Base-by-base conservation (phyloP, 2,888 invertebrate genomes). In the Nipponacmea schrenckii region DNA sequence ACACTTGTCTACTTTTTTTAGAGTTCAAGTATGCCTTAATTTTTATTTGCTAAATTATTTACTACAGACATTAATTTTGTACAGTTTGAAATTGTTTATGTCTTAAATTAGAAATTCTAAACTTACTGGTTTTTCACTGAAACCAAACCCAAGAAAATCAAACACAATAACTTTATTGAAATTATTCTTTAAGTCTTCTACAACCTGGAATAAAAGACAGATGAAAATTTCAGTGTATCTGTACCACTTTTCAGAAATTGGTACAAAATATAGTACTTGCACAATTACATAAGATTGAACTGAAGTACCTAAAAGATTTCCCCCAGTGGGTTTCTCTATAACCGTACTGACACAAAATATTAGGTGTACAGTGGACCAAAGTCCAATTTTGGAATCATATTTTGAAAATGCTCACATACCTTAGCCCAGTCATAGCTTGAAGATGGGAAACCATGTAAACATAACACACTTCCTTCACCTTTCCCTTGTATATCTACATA, bases 401-500 rank as follows among this genome's bases (percentile, higher is more conserved):
- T n/a, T n/a, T n/a, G n/a, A n/a, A n/a, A n/a, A n/a, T n/a, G n/a
- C 8, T 39, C 8, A 39, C 39, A 48, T 70, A 87, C 85, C 82
- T 86, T 86, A 56, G 76, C 76, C 84, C 85, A 88, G 70, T 87
- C 87, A 76, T 83, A 82, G 70, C 84, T 85, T 17, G 79, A 81
- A n/a, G 87, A 81, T n/a, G 89, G 89, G 77, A 88, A 89, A 8
- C 89, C 89, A 80, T 89, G 89, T 7, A 89, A 80, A 72, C 81
- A 83, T 1, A 88, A 39, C 7, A 81, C 76, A 15, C 79, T 79
- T 50, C 76, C 71, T 17, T 69, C 66, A 17, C 78, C 77, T 8
- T 56, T 45, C 4, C 84, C 85, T 48, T 77, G 67, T 64, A 79
- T 79, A 78, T 80, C 84, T 86, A 76, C n/a, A 72, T 72, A 68